These are phyloP conservation scores for Eubucco bourcierii DNA, from an alignment of 2,113 vertebrate species.

Conservation along the genomic window DNA sequence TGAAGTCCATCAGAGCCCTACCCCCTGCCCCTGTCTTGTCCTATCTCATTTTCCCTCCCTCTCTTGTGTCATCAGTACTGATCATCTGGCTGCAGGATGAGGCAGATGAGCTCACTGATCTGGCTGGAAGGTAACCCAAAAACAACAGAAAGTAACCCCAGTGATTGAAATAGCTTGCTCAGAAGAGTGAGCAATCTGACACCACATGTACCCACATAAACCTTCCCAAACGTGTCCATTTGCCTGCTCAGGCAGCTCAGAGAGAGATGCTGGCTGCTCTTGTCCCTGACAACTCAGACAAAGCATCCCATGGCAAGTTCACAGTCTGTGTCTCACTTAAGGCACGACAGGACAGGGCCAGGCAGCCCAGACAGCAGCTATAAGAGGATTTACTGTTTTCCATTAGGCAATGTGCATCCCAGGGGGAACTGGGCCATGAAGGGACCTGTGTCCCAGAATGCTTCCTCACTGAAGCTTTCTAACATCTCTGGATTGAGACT, in stretches of 20 bases:
- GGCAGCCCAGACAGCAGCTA: not conserved
- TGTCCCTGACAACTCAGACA: not conserved
- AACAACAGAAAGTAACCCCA: accelerated
- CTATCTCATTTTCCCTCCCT: not conserved
- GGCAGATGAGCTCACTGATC: not conserved
- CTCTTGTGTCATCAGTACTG: not conserved
- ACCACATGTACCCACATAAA: accelerated
- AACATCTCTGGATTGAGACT: not conserved
- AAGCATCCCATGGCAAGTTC: not conserved
- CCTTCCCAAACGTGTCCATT: not conserved
- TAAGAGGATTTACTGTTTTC: conserved; percentile 25
- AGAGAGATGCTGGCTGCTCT: not conserved
- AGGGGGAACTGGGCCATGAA: not conserved
- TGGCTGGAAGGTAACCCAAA: not conserved
- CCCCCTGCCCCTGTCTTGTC: not conserved
- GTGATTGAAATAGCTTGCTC: not conserved
- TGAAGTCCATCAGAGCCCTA: not conserved
- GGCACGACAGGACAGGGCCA: not conserved
- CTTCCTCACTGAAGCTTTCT: not conserved
- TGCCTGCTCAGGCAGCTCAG: not conserved
- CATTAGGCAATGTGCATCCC: not conserved
- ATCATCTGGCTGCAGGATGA: not conserved
- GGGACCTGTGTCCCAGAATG: not conserved
- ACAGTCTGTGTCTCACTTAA: not conserved
- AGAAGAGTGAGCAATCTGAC: not conserved